Evolutionary conservation across 2,888 invertebrate species (phyloP), one percentile per base, ranked within the genome.

Genomic region (Diachrysia chrysitis): DNA sequence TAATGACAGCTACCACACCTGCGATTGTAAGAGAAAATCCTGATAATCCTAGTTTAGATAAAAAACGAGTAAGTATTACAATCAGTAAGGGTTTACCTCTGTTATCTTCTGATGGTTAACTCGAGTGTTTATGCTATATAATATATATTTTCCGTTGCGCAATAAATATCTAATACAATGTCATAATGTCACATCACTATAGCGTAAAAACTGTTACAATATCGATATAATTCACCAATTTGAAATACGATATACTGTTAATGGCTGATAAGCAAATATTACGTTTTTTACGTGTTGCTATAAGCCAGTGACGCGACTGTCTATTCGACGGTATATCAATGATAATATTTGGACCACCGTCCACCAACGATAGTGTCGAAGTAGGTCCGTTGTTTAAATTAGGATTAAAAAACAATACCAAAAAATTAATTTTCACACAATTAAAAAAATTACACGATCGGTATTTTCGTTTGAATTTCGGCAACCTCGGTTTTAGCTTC

Each of bases 221-320:
- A 59, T 65, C 53, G 32, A 0, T 2, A 69, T 12, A 35, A n/a
- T 59, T 42, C n/a, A n/a, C n/a, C 5, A n/a, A 42, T 42, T 69
- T 55, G 37, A 58, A 32, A 53, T 66, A 78, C 61, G 63, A 57
- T 54, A 51, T 58, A 58, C 23, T 58, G 56, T 57, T 29, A 54
- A 73, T 68, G 73, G 69, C 54, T 73, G 55, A 46, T 61, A 66
- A 32, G n/a, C 1, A n/a, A 42, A 42, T n/a, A 42, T 42, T 32
- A 32, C 32, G 0, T 10, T 10, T 10, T 32, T 1, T 10, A 32
- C 32, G 32, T 10, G 10, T 32, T 32, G 32, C 32, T 32, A 0
- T 10, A 10, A 7, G 29, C 29, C 7, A 29, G 7, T 7, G 0
- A 29, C 5, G 29, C 0, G 5, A 29, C 29, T 29, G 29, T 29